Percentiles rank a stretch among this genome's conserved stretches.
These are phyloP conservation scores for Portunus trituberculatus DNA, from an alignment of 1,140 invertebrate genomes.

Conservation along the genomic window DNA sequence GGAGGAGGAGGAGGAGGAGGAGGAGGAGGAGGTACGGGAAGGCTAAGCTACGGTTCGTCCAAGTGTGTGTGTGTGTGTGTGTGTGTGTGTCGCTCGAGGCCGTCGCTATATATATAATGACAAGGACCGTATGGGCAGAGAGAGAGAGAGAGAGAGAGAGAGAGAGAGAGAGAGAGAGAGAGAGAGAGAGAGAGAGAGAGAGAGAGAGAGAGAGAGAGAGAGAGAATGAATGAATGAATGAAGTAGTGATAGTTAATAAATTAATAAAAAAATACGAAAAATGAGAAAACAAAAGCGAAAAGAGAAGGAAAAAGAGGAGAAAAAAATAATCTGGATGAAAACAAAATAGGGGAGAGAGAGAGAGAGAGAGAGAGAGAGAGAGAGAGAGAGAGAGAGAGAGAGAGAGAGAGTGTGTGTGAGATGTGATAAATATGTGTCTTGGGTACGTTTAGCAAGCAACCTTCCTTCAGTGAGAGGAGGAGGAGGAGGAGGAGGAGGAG, in stretches of 20 bases:
- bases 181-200: background rate
- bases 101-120: background rate
- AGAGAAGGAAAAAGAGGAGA: background rate
- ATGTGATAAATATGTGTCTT: background rate
- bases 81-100: conserved; percentile 25
- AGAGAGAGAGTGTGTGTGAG: conserved; percentile 1
- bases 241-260: background rate
- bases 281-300: background rate
- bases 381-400: background rate
- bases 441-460: background rate
- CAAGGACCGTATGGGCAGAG: background rate
- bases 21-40: background rate
- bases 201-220: background rate
- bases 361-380: conserved; percentile 6
- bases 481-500: background rate
- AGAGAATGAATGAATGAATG: conserved; percentile 26
- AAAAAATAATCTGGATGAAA: background rate
- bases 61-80: conserved; percentile 36
- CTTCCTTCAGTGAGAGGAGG: background rate
- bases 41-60: background rate
- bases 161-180: background rate
- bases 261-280: background rate
- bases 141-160: conserved; percentile 32
- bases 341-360: background rate
- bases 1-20: too few relatives aligned